phyloP scores from a whole-genome alignment of 2,113 vertebrate species.

The Chlorocebus sabaeus region DNA sequence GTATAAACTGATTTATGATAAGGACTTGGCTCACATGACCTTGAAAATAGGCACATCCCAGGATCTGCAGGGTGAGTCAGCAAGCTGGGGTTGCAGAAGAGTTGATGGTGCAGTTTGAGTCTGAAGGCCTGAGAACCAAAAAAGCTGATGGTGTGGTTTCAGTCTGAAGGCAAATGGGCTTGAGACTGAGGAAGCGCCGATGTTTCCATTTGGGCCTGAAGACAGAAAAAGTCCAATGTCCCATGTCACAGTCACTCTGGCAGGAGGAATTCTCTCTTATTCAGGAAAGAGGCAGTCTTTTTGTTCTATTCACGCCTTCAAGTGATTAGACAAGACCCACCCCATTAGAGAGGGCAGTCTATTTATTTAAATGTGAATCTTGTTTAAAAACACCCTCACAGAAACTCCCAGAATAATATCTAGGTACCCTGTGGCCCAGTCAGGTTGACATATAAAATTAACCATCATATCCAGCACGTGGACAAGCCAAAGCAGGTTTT shows the following conservation, averaged over 20 bases:
- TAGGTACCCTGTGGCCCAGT: background rate
- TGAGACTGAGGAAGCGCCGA: background rate
- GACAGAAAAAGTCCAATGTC: background rate
- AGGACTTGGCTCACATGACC: background rate
- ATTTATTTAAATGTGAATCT: background rate
- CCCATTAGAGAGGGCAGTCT: background rate
- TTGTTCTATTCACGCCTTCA: background rate
- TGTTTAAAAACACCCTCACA: background rate
- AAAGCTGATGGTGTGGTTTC: background rate
- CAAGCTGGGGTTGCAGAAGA: background rate
- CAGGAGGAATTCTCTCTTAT: background rate
- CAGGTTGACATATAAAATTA: background rate
- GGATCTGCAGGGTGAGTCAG: background rate
- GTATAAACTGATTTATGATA: background rate
- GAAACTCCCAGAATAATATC: background rate
- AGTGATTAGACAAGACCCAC: background rate
- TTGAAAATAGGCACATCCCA: background rate
- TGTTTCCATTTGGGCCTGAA: background rate
- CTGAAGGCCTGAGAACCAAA: background rate
- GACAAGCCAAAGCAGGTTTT: background rate
- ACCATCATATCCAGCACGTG: background rate
- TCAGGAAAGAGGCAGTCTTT: background rate
- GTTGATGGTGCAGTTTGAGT: background rate
- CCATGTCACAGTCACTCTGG: background rate
- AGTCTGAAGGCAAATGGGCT: background rate